These are phyloP conservation scores for Lordiphosa collinella DNA, from an alignment of 1,140 invertebrate genomes.

Conservation along the genomic window DNA sequence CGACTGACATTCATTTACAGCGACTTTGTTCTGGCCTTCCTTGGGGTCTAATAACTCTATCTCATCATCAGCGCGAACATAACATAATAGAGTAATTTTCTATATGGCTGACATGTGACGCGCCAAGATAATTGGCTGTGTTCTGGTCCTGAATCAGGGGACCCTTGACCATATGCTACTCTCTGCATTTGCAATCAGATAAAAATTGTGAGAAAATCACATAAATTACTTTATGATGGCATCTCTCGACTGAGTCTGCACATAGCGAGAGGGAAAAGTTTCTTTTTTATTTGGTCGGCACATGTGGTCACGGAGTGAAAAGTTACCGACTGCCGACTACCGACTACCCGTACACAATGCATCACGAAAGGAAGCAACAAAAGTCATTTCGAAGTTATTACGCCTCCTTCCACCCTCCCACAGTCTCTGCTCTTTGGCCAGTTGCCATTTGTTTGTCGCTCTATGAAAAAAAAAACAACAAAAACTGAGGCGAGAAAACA, in stretches of 20 bases:
- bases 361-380: constrained; percentile 63
- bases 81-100: constrained; percentile 71
- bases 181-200: constrained; percentile 66
- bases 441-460: constrained; percentile 62
- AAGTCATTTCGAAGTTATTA: constrained; percentile 76
- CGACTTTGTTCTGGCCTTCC: constrained; percentile 15
- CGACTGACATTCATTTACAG: constrained; percentile 52
- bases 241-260: constrained; percentile 54
- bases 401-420: constrained; percentile 12
- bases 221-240: constrained; percentile 77
- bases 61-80: constrained; percentile 24
- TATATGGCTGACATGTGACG: constrained; percentile 43
- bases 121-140: constrained; percentile 56
- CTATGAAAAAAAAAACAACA: constrained; percentile 40
- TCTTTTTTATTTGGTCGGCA: constrained; percentile 34
- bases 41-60: constrained; percentile 66
- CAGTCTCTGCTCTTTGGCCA: constrained; percentile 18
- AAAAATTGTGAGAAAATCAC: constrained; percentile 45
- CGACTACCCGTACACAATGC: constrained; percentile 31
- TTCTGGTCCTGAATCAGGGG: constrained; percentile 2
- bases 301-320: constrained; percentile 65
- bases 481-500: constrained; percentile 60
- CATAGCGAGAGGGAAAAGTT: constrained; percentile 27
- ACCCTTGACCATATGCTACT: constrained; percentile 49
- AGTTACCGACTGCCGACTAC: constrained; percentile 27